Evolutionary conservation across 2,888 invertebrate species (phyloP).

Genomic region (Suillia variegata): DNA sequence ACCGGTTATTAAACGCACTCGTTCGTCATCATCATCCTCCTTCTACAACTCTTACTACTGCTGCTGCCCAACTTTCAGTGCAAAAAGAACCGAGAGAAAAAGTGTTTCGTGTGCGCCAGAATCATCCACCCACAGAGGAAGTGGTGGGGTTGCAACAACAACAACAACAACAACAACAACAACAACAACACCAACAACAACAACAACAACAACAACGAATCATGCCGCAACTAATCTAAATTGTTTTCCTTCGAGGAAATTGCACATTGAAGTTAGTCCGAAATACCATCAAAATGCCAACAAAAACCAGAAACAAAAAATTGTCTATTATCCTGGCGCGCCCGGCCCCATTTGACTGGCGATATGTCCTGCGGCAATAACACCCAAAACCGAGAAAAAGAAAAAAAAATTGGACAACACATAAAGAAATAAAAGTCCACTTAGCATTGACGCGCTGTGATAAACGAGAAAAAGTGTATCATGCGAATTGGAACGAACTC

Average conservation of each 20-base stretch:
- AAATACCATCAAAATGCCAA: background rate
- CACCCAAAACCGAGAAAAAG: background rate
- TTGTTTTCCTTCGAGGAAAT: constrained; percentile 21
- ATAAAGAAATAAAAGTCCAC: constrained; percentile 16
- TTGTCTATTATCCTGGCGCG: constrained; percentile 12
- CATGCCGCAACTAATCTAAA: constrained; percentile 29
- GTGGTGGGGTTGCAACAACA: no score
- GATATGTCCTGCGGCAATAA: background rate
- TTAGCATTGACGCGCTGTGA: constrained; percentile 10
- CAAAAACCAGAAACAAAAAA: background rate
- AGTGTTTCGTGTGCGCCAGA: no score
- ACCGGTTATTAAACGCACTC: constrained; percentile 21
- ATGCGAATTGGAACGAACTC: constrained; percentile 24
- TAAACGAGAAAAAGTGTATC: constrained; percentile 22
- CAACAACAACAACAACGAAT: constrained; percentile 14
- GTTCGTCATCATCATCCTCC: constrained; percentile 3
- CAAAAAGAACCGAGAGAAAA: no score
- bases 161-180: background rate
- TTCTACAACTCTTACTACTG: no score
- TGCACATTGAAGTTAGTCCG: constrained; percentile 9
- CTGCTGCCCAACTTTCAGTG: no score
- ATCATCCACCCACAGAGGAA: no score
- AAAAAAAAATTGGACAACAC: no score
- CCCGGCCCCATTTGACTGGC: no score
- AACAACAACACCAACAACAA: background rate